These are phyloP conservation scores for Crypturellus undulatus DNA, from an alignment of 2,113 vertebrate genomes.

Conservation along the genomic window DNA sequence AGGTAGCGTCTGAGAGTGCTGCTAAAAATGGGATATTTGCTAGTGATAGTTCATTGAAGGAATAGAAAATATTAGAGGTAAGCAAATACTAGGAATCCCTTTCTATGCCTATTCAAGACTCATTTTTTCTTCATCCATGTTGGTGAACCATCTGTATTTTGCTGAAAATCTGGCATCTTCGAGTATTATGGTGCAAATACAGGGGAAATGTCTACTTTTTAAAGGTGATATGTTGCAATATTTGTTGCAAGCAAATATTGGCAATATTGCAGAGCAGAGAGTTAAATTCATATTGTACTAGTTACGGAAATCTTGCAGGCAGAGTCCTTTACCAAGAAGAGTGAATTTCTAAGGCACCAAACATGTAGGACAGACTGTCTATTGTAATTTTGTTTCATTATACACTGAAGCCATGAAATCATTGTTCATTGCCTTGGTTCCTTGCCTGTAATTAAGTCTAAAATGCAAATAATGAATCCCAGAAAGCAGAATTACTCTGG, in stretches of 20 bases:
- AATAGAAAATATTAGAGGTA: not conserved
- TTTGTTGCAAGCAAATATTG: not conserved
- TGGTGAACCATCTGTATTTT: not conserved
- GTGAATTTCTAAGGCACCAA: not conserved
- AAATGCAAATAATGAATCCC: not conserved
- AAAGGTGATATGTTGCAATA: not conserved
- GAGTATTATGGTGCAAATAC: not conserved
- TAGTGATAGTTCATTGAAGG: not conserved
- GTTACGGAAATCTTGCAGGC: not conserved
- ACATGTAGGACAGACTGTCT: not conserved
- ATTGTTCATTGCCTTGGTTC: not conserved
- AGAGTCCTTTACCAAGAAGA: not conserved
- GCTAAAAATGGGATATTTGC: not conserved
- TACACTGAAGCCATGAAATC: not conserved
- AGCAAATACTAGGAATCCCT: not conserved
- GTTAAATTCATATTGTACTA: not conserved
- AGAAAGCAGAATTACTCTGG: not conserved
- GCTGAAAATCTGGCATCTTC: accelerated
- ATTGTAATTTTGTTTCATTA: not conserved
- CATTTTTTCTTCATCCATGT: not conserved
- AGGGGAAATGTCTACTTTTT: not conserved
- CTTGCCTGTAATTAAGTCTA: not conserved
- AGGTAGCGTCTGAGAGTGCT: not conserved
- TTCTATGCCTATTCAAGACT: not conserved
- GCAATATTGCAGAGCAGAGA: not conserved